These are phyloP conservation scores for Scaptodrosophila lebanonensis DNA, from an alignment of 1,140 invertebrate species.

Conservation along the genomic window DNA sequence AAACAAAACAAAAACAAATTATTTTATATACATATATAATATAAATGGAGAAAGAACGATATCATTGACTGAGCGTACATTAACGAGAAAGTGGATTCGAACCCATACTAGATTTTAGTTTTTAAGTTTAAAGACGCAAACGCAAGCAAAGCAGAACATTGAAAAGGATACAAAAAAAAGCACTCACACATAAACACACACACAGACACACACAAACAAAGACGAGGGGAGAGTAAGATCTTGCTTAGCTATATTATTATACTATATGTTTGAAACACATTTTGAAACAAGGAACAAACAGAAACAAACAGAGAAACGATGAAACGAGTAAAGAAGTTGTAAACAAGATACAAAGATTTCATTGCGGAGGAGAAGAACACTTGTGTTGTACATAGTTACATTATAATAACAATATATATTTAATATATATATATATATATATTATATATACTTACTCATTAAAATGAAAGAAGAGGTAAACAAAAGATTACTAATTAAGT, in stretches of 20 bases:
- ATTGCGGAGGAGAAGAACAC: conserved; percentile 39
- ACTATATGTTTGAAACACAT: conserved; percentile 60
- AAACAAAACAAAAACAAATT: conserved; percentile 16
- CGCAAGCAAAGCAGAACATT: conserved; percentile 36
- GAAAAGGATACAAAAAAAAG: conserved; percentile 35
- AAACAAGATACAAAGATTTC: conserved; percentile 70
- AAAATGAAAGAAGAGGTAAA: conserved; percentile 16
- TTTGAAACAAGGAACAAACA: conserved; percentile 13
- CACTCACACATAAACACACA: conserved; percentile 52
- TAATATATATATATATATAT: conserved; percentile 54
- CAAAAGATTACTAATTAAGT: conserved; percentile 48
- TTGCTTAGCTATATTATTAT: conserved; percentile 48
- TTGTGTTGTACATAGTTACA: conserved; percentile 71
- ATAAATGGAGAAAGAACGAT: conserved; percentile 40
- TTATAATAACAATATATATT: conserved; percentile 65
- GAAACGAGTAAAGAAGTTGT: conserved; percentile 57
- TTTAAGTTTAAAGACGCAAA: conserved; percentile 56
- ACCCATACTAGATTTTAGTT: conserved; percentile 65
- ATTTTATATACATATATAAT: conserved; percentile 28
- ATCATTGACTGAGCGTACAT: conserved; percentile 69
- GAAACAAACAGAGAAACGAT: conserved; percentile 10
- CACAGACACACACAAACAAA: conserved; percentile 20
- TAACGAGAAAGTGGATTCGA: conserved; percentile 45
- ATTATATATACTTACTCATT: conserved; percentile 62
- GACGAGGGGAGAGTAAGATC: conserved; percentile 5